Evolutionary conservation across 37 sponge, comb jelly and placozoan genomes (phyloP).

Genomic region (Ephydatia muelleri): DNA sequence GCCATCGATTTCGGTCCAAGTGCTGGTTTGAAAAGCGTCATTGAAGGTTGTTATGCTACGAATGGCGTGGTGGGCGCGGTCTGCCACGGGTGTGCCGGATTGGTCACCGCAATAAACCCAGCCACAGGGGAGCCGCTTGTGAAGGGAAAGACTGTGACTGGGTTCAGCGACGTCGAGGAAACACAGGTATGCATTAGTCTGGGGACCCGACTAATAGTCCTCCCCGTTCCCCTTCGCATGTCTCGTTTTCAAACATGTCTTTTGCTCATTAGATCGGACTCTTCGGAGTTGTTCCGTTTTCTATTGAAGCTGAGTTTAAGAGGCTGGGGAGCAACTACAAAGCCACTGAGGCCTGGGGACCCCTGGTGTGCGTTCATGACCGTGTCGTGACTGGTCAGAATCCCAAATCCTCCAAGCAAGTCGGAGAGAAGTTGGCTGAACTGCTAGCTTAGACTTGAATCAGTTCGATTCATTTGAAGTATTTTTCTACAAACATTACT

Average conservation of each 20-base stretch:
- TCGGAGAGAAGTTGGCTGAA: not conserved
- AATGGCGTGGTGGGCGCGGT: not conserved
- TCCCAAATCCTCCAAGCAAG: not conserved
- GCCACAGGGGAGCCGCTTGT: not conserved
- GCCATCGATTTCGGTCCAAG: not conserved
- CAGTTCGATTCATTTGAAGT: too few species aligned
- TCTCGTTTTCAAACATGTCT: too few species aligned
- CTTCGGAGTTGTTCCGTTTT: not conserved
- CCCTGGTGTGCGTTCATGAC: not conserved
- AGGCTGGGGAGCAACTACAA: not conserved
- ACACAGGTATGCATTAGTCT: not conserved
- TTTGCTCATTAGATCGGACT: not conserved
- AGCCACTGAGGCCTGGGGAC: not conserved
- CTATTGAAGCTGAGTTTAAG: not conserved
- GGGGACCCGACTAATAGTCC: too few species aligned
- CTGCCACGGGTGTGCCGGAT: not conserved
- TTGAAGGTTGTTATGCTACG: not conserved
- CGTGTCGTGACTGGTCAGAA: not conserved
- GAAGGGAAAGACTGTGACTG: not conserved
- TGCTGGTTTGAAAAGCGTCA: not conserved
- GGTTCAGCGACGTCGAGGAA: conserved; percentile 1
- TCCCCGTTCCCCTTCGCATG: too few species aligned
- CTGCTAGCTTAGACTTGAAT: not conserved
- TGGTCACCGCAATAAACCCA: not conserved
- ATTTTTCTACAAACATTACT: too few species aligned